Percentiles rank a stretch among this genome's conserved stretches.
Evolutionary conservation across 2,797 vertebrate genomes (phyloP).

Genomic region (Cossypha caffra): DNA sequence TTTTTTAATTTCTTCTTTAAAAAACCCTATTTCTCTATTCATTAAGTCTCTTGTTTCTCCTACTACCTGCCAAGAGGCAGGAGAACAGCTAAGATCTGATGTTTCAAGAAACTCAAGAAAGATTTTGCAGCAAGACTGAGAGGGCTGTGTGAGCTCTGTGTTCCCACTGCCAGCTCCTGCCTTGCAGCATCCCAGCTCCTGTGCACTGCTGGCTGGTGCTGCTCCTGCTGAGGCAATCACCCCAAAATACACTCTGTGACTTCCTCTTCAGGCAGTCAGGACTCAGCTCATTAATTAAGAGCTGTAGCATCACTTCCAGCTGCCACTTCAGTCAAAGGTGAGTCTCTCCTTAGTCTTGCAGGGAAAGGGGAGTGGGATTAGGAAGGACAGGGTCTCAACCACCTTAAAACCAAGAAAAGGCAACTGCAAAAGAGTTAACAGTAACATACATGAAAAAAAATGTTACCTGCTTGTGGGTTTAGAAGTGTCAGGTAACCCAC

Average conservation of each 20-base stretch:
- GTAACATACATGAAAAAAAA: not conserved
- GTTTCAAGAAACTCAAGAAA: not conserved
- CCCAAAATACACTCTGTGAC: not conserved
- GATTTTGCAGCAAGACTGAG: not conserved
- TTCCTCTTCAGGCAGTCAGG: not conserved
- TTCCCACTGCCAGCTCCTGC: not conserved
- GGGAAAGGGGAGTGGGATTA: not conserved
- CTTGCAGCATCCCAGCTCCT: fast-evolving
- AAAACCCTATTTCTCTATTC: not conserved
- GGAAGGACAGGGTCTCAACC: not conserved
- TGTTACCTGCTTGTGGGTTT: not conserved
- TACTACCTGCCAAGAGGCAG: not conserved
- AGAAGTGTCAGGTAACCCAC: not conserved
- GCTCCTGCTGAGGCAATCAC: not conserved
- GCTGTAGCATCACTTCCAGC: not conserved
- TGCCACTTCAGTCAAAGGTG: not conserved
- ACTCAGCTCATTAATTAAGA: not conserved
- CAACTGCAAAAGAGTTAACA: not conserved
- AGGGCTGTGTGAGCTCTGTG: fast-evolving
- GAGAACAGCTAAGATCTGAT: not conserved
- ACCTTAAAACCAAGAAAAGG: not conserved
- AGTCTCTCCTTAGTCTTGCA: not conserved
- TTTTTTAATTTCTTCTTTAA: not conserved
- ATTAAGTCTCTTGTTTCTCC: not conserved
- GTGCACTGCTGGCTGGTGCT: not conserved